These are phyloP conservation scores for Siderastrea radians DNA, from an alignment of 92 coral and sea anemone genomes.

Conservation along the genomic window DNA sequence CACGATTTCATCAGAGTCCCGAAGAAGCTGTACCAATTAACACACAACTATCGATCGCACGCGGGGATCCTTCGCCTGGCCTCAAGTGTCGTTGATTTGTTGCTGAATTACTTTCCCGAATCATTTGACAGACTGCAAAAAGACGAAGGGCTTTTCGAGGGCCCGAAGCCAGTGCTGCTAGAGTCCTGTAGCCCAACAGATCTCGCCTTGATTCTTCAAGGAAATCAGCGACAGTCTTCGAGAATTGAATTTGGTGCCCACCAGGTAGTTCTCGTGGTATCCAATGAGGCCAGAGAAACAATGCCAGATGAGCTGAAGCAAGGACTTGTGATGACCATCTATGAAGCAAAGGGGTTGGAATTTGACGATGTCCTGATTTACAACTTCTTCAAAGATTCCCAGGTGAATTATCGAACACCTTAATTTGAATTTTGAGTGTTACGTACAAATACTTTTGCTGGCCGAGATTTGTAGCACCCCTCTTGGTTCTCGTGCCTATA, in stretches of 20 bases:
- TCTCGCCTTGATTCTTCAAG: slow-evolving; percentile 91
- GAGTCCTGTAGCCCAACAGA: slow-evolving; percentile 89
- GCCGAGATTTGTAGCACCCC: neutral
- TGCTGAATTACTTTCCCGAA: slow-evolving; percentile 87
- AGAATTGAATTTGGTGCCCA: slow-evolving; percentile 97
- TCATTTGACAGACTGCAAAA: slow-evolving; percentile 88
- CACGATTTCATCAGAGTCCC: slow-evolving; percentile 69
- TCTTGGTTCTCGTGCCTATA: neutral
- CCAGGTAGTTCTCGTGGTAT: slow-evolving; percentile 91
- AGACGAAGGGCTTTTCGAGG: slow-evolving; percentile 89
- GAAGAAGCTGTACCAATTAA: slow-evolving; percentile 87
- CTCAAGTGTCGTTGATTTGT: slow-evolving; percentile 84
- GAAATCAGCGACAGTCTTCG: slow-evolving; percentile 85
- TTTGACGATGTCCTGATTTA: slow-evolving; percentile 94
- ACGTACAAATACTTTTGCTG: neutral
- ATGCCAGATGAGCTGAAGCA: slow-evolving; percentile 93
- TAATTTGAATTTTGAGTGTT: neutral
- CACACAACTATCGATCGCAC: slow-evolving; percentile 96
- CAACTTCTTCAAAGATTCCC: slow-evolving; percentile 95
- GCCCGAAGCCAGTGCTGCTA: slow-evolving; percentile 91
- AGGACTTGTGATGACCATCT: slow-evolving; percentile 89
- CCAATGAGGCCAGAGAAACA: slow-evolving; percentile 87
- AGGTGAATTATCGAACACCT: slow-evolving; percentile 41
- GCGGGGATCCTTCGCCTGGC: slow-evolving; percentile 90
- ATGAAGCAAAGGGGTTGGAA: slow-evolving; percentile 96